Conservation (phyloP, 2,797 vertebrate genomes). For the Hydrolagus colliei region DNA sequence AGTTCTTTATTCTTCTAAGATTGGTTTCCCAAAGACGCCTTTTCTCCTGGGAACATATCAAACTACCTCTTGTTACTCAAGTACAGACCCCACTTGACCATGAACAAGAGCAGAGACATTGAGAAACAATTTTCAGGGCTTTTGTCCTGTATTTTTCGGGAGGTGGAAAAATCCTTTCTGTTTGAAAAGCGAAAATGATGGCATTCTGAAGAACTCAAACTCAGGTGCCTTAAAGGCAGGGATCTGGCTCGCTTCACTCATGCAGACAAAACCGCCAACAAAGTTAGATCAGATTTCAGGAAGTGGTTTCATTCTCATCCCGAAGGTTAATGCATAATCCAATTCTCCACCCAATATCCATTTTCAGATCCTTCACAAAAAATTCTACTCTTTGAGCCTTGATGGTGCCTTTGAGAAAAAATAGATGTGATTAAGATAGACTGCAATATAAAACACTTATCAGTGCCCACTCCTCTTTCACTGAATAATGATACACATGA, state of each 20-base stretch:
- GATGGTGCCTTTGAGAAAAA: neutral
- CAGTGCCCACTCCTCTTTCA: neutral
- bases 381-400: neutral
- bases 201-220: neutral
- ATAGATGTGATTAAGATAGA: neutral
- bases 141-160: neutral
- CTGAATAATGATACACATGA: neutral
- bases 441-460: neutral
- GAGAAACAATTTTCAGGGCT: too few relatives aligned
- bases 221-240: neutral
- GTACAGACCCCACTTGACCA: neutral
- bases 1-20: neutral
- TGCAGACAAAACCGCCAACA: neutral
- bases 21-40: neutral
- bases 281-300: neutral
- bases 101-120: neutral
- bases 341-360: neutral
- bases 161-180: neutral
- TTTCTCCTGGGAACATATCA: neutral
- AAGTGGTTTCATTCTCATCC: neutral
- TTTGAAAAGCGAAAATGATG: neutral
- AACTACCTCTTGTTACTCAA: neutral
- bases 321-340: neutral
- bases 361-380: neutral
- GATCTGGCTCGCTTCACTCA: neutral